Conservation (phyloP, 92 coral and sea anemone genomes). For the Phenganax stokvisi region DNA sequence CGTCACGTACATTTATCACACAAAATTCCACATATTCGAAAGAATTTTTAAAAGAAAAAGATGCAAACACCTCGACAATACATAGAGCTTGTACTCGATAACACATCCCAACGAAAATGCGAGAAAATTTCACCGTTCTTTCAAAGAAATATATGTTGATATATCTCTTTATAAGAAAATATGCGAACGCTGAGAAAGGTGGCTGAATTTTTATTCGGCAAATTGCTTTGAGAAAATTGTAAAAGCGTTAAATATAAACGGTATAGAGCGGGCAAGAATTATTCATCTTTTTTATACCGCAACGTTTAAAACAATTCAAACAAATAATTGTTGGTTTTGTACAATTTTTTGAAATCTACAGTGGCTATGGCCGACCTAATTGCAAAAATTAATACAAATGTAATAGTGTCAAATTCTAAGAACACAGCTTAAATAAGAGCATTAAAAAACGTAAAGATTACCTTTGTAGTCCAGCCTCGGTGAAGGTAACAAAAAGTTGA, state of each 20-base stretch:
- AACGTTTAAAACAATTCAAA: too few species aligned
- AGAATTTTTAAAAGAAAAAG: not conserved
- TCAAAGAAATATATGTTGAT: too few species aligned
- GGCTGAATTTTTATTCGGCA: too few species aligned
- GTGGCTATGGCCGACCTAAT: not conserved
- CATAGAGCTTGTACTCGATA: not conserved
- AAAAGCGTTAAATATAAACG: too few species aligned
- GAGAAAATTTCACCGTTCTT: not conserved
- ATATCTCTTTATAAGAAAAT: too few species aligned
- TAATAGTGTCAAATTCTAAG: not conserved
- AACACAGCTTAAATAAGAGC: not conserved
- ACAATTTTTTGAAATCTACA: too few species aligned
- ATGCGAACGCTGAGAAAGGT: too few species aligned
- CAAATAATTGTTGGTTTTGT: too few species aligned
- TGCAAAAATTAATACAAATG: not conserved
- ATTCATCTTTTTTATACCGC: too few species aligned
- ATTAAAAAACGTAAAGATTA: not conserved
- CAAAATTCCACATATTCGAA: not conserved
- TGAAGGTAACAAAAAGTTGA: not conserved
- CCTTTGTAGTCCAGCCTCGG: conserved; percentile 5
- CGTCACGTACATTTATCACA: not conserved
- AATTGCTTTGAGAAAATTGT: too few species aligned
- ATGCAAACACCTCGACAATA: not conserved
- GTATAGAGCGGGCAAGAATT: too few species aligned
- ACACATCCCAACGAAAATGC: not conserved